Percentiles rank a stretch among this genome's conserved stretches.
phyloP scores from a whole-genome alignment of 2,888 invertebrate genomes.

The Ennomos fuscantarius region DNA sequence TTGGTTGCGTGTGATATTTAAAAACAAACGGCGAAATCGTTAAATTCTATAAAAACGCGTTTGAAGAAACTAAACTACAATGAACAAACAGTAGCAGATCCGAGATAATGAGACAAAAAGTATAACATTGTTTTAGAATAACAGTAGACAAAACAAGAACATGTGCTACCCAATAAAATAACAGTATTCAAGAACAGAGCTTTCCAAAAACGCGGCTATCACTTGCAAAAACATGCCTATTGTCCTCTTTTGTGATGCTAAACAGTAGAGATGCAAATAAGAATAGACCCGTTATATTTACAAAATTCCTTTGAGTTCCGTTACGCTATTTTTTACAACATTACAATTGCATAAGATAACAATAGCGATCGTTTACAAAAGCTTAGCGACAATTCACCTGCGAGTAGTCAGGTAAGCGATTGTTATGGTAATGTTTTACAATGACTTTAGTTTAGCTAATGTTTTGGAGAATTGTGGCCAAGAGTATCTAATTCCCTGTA shows the following conservation, averaged over 20 bases:
- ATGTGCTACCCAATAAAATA: slow-evolving; percentile 57
- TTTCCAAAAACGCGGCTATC: slow-evolving; percentile 47
- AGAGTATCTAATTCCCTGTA: slow-evolving; percentile 55
- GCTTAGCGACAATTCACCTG: slow-evolving; percentile 73
- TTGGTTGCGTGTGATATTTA: not conserved
- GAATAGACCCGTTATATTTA: slow-evolving; percentile 75
- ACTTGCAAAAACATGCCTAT: slow-evolving; percentile 54
- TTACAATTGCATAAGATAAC: slow-evolving; percentile 74
- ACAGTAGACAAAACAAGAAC: slow-evolving; percentile 67
- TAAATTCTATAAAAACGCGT: slow-evolving; percentile 2
- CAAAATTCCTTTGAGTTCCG: slow-evolving; percentile 66
- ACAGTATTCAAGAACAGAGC: slow-evolving; percentile 42
- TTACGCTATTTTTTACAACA: slow-evolving; percentile 55
- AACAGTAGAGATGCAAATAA: slow-evolving; percentile 72
- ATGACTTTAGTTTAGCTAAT: slow-evolving; percentile 68
- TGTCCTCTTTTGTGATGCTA: slow-evolving; percentile 61
- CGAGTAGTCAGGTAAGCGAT: slow-evolving; percentile 76
- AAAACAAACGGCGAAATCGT: not conserved
- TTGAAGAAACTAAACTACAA: slow-evolving; percentile 8
- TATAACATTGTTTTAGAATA: slow-evolving; percentile 50
- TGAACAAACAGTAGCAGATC: slow-evolving; percentile 32
- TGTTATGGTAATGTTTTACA: slow-evolving; percentile 80
- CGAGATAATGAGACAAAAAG: slow-evolving; percentile 47
- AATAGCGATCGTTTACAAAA: slow-evolving; percentile 61
- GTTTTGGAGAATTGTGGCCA: slow-evolving; percentile 81